Base-by-base conservation (phyloP, 2,888 invertebrate species). In the Melanchra persicariae region DNA sequence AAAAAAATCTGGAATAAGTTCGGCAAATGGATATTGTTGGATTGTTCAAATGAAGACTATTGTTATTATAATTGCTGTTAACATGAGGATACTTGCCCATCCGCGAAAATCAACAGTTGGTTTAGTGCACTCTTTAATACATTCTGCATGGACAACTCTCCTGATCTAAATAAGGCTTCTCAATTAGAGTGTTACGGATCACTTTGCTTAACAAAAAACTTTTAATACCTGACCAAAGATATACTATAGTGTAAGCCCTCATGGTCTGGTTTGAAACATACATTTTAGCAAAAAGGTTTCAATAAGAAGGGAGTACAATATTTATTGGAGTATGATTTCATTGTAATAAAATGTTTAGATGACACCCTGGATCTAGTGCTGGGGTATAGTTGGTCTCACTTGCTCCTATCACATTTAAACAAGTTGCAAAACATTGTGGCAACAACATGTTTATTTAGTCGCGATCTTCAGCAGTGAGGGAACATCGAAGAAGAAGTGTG, bases 251-350 rank as follows among this genome's bases (percentile, higher is more conserved):
- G 47, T 24, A 55, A 68, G 30, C 34, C 58, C 12, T 47, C 24
- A 5, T 26, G 68, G 73, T 54, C 68, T 1, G 30, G 68, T 77
- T 45, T 55, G 24, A 60, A 67, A 60, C 47, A 15, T 54, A 73
- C n/a, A 59, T 30, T 59, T 26, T 49, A 49, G 19, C 52, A 66
- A 61, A 55, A 66, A 51, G 58, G 15, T 62, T 57, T 61, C 51
- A 60, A 57, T 77, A 22, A 58, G 26, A 74, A 58, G 64, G 55
- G 54, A 72, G 75, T 75, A 78, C 75, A 75, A 78, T 78, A 60
- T 55, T 72, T 72, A 64, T 72, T 72, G 54, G 63, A 71, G 49
- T 72, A 75, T 64, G 59, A 72, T 75, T 71, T 78, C 47, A 71
- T 51, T 77, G 57, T 71, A 24, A 47, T 45, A 58, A 59, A 75